These are phyloP conservation scores for Diprion similis DNA, from an alignment of 1,140 invertebrate species.

Conservation along the genomic window DNA sequence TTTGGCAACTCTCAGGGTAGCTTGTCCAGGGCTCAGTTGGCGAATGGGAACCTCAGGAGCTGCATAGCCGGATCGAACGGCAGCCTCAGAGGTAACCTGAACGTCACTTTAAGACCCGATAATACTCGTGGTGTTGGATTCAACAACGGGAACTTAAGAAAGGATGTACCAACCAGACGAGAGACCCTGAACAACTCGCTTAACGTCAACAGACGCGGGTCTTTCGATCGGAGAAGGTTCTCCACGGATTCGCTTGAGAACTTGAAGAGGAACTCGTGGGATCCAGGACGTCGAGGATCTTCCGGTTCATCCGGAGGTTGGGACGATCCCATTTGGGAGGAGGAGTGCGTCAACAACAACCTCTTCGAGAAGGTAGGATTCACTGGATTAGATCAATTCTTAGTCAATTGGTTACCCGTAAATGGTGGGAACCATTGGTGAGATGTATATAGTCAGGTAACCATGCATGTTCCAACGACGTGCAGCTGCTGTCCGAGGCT, in stretches of 20 bases:
- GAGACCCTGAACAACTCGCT: constrained; percentile 38
- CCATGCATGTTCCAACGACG: no score
- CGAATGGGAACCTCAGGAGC: constrained; percentile 48
- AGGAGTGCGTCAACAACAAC: constrained; percentile 37
- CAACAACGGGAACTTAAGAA: constrained; percentile 52
- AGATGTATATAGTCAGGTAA: no score
- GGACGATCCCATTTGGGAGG: constrained; percentile 66
- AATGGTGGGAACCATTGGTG: no score
- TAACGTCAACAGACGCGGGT: constrained; percentile 52
- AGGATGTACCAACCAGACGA: constrained; percentile 37
- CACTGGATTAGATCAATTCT: neutral
- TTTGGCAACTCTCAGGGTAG: constrained; percentile 41
- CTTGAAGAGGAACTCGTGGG: constrained; percentile 72
- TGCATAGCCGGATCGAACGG: constrained; percentile 51
- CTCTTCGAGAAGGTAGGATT: constrained; percentile 38
- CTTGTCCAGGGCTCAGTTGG: constrained; percentile 29
- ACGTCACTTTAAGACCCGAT: constrained; percentile 55
- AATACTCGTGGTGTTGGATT: constrained; percentile 37
- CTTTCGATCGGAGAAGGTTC: constrained; percentile 66
- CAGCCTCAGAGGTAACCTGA: constrained; percentile 49
- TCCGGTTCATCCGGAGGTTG: constrained; percentile 65
- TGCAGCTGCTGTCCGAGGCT: no score
- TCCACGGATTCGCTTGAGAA: constrained; percentile 77
- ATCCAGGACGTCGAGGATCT: constrained; percentile 68
- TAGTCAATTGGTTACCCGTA: no score